A percentile compares a stretch with the other conserved stretches of the same genome.
Evolutionary conservation across 2,113 vertebrate species (phyloP).

Genomic region (Cardinalis cardinalis): DNA sequence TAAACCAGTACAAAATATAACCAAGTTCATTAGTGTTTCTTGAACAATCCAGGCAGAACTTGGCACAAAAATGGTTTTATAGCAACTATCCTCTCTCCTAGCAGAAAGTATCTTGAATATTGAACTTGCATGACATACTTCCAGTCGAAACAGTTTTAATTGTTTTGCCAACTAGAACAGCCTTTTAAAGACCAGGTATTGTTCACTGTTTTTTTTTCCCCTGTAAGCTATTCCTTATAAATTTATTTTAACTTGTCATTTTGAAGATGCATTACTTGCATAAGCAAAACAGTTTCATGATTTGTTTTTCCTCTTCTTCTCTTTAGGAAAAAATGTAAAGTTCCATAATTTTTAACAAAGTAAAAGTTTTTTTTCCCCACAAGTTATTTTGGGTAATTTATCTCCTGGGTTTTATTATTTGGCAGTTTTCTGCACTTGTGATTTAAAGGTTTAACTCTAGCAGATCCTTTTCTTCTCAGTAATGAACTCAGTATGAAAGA

Average conservation of each 20-base stretch:
- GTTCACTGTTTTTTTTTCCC: neutral
- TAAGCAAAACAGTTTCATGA: neutral
- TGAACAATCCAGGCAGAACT: neutral
- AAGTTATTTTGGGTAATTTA: neutral
- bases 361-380: rapidly evolving
- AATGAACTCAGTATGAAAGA: conserved; percentile 93
- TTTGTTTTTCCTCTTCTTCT: neutral
- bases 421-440: neutral
- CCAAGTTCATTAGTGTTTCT: neutral
- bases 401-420: neutral
- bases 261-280: neutral
- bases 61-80: neutral
- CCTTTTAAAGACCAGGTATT: neutral
- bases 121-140: neutral
- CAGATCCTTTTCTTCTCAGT: conserved; percentile 59
- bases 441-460: neutral
- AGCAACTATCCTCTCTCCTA: neutral
- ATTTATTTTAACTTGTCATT: neutral
- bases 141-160: neutral
- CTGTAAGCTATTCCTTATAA: neutral
- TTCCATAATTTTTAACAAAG: neutral
- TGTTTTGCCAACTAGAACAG: neutral
- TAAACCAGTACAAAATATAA: neutral
- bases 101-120: neutral
- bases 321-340: neutral